Evolutionary conservation across 1,140 invertebrate genomes (phyloP).

Genomic region (Brachionus sp.): DNA sequence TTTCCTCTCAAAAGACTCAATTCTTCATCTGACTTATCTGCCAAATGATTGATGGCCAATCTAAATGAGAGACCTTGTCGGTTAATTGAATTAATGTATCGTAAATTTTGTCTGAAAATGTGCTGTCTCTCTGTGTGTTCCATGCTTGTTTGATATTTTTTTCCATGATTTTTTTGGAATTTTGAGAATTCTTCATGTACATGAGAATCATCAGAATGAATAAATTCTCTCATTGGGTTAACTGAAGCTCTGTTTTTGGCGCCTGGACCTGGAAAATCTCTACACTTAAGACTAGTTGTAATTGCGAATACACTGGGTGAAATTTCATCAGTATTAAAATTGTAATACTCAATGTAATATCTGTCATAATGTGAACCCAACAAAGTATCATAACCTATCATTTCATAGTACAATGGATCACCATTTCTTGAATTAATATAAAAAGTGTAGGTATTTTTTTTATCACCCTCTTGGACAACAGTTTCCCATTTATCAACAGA

Average conservation of each 20-base stretch:
- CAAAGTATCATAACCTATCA: slow-evolving; percentile 84
- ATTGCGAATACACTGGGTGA: slow-evolving; percentile 9
- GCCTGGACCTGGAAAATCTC: slow-evolving; percentile 83
- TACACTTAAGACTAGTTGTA: slow-evolving; percentile 68
- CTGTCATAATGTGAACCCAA: slow-evolving; percentile 92
- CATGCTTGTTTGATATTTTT: slow-evolving; percentile 65
- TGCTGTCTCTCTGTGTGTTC: slow-evolving; percentile 73
- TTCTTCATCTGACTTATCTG: slow-evolving; percentile 76
- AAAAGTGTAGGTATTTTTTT: slow-evolving; percentile 79
- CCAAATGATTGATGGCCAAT: slow-evolving; percentile 79
- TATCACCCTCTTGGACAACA: slow-evolving; percentile 68
- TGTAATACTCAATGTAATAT: slow-evolving; percentile 80
- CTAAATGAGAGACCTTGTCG: slow-evolving; percentile 71
- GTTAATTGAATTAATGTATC: slow-evolving; percentile 80
- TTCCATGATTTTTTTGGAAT: slow-evolving; percentile 72
- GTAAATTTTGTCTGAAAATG: slow-evolving; percentile 78
- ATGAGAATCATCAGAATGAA: slow-evolving; percentile 68
- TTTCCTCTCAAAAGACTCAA: slow-evolving; percentile 74
- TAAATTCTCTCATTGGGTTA: slow-evolving; percentile 88
- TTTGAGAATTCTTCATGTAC: slow-evolving; percentile 72
- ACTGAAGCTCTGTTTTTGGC: slow-evolving; percentile 61
- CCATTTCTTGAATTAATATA: slow-evolving; percentile 50
- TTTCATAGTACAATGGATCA: slow-evolving; percentile 77
- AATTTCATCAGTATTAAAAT: slow-evolving; percentile 64
- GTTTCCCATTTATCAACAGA: slow-evolving; percentile 71